Conservation (phyloP, 2,113 vertebrate genomes). For the Ctenomys sociabilis region DNA sequence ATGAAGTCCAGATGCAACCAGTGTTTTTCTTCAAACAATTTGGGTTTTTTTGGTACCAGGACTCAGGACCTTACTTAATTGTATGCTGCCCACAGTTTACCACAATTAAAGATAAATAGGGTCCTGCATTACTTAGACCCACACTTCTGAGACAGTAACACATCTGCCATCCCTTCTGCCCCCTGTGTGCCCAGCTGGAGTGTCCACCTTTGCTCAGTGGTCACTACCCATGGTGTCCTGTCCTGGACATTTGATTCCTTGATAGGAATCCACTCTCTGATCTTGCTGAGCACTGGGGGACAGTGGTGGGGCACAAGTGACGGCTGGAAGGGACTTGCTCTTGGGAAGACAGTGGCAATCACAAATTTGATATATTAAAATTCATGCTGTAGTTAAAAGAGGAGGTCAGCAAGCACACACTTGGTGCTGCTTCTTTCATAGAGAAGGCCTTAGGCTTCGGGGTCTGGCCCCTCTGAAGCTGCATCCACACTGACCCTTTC, state of each 20-base stretch:
- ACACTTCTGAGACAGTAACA: accelerated
- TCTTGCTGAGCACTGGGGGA: neutral
- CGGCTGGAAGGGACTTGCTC: neutral
- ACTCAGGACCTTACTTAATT: too few species aligned
- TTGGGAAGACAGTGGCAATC: neutral
- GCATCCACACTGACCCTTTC: neutral
- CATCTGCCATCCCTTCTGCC: neutral
- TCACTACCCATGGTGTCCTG: too few species aligned
- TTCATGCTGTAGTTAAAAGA: neutral
- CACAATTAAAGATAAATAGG: neutral
- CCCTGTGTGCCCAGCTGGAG: accelerated
- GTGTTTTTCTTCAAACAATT: neutral
- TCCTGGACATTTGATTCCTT: neutral
- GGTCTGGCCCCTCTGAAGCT: neutral
- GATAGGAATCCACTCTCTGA: neutral
- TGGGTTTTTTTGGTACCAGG: too few species aligned
- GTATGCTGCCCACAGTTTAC: neutral
- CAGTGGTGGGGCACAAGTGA: neutral
- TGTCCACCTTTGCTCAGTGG: neutral
- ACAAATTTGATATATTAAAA: neutral
- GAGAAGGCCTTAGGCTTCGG: neutral
- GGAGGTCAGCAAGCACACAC: neutral
- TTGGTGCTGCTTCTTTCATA: neutral
- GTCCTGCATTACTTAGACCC: neutral
- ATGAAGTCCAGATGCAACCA: neutral